Evolutionary conservation across 2,888 invertebrate species (phyloP).

Genomic region (Erpobdella octoculata): DNA sequence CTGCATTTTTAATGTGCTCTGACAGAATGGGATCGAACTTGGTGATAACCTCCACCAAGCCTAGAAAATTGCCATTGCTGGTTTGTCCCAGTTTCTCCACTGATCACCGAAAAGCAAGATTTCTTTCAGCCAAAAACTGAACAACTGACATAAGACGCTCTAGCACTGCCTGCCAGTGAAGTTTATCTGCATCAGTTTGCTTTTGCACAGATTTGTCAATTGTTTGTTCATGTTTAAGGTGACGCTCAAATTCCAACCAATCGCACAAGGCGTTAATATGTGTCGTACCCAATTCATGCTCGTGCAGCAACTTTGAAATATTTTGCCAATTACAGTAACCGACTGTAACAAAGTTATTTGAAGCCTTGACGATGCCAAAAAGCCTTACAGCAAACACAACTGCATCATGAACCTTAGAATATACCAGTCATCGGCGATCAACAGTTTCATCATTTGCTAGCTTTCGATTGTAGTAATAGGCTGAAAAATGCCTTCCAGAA

Average conservation of each 20-base stretch:
- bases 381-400: too few species aligned
- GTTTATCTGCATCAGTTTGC: not conserved
- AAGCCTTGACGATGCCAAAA: too few species aligned
- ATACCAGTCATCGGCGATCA: too few species aligned
- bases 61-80: not conserved
- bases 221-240: not conserved
- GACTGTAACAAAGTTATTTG: not conserved
- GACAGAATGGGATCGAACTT: slow-evolving; percentile 1
- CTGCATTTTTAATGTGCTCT: not conserved
- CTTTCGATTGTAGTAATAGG: too few species aligned
- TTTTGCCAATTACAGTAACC: not conserved
- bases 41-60: not conserved
- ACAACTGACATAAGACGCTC: not conserved
- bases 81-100: not conserved
- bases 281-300: not conserved
- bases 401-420: too few species aligned
- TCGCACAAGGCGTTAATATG: not conserved
- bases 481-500: too few species aligned
- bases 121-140: not conserved
- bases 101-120: not conserved
- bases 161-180: not conserved
- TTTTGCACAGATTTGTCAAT: not conserved
- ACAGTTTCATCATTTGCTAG: too few species aligned
- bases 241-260: not conserved
- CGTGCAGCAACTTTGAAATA: not conserved